Conservation (phyloP, 2,888 invertebrate genomes). For the Mesorhabditis spiculigera region DNA sequence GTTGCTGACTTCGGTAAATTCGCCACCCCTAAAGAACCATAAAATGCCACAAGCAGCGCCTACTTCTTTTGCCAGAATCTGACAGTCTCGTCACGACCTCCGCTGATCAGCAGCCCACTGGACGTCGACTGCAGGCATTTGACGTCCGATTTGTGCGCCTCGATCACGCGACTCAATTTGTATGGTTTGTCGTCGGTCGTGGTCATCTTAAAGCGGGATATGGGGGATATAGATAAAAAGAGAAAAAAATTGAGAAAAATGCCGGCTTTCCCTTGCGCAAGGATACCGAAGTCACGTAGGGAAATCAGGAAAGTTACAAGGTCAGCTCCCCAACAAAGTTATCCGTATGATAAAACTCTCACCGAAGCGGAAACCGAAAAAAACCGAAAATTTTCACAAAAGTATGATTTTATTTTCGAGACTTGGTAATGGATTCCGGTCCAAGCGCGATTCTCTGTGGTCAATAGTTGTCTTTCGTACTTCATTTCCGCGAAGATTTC, state of each 20-base stretch:
- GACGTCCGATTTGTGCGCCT: slow-evolving; percentile 30
- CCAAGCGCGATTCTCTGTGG: no score
- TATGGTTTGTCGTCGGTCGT: slow-evolving; percentile 13
- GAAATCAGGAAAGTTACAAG: no score
- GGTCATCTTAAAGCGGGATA: slow-evolving; percentile 10
- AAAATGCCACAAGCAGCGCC: neutral
- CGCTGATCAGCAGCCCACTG: slow-evolving; percentile 31
- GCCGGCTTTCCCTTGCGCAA: no score
- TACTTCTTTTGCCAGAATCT: slow-evolving; percentile 35
- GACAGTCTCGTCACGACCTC: slow-evolving; percentile 42
- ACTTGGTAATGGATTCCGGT: no score
- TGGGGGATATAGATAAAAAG: neutral
- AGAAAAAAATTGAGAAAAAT: neutral
- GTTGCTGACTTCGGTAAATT: slow-evolving; percentile 17
- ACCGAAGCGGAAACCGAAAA: no score
- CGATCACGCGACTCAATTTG: slow-evolving; percentile 22
- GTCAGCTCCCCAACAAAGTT: no score
- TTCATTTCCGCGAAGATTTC: no score
- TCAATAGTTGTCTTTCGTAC: no score
- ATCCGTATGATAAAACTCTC: no score
- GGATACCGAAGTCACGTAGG: no score
- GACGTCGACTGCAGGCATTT: slow-evolving; percentile 25
- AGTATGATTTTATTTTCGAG: no score
- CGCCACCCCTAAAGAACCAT: slow-evolving; percentile 20
- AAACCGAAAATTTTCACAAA: no score